Evolutionary conservation across 2,888 invertebrate species (phyloP).

Genomic region (Bellardia pandia): DNA sequence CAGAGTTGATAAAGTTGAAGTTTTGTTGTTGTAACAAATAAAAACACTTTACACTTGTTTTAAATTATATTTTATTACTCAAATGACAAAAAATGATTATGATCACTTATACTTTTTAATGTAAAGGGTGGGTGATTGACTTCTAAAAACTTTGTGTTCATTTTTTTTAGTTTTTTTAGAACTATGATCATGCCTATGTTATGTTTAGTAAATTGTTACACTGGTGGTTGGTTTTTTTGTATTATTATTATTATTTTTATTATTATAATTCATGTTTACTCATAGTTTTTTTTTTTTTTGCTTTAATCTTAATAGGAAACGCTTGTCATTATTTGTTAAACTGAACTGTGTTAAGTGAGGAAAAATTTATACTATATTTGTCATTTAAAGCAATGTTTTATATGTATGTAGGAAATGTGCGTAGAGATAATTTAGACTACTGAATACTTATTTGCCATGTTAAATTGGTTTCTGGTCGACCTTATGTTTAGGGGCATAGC

Average conservation of each 20-base stretch:
- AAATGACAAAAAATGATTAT: slow-evolving; percentile 45
- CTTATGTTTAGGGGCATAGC: too few species aligned
- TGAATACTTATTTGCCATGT: too few species aligned
- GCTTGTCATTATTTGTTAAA: slow-evolving; percentile 46
- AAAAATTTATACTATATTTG: neutral
- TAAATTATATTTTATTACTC: slow-evolving; percentile 54
- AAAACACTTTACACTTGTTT: slow-evolving; percentile 39
- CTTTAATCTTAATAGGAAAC: slow-evolving; percentile 32
- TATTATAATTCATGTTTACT: neutral
- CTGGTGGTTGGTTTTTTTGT: slow-evolving; percentile 25
- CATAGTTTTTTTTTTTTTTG: neutral
- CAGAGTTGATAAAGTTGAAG: slow-evolving; percentile 59
- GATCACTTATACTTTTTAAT: neutral
- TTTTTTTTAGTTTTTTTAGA: slow-evolving; percentile 19
- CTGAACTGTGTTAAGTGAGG: neutral
- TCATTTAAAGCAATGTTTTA: neutral
- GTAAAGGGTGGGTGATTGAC: slow-evolving; percentile 49
- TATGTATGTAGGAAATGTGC: neutral
- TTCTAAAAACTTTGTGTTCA: slow-evolving; percentile 14
- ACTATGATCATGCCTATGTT: slow-evolving; percentile 33
- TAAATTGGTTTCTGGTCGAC: too few species aligned
- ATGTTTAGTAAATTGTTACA: slow-evolving; percentile 8
- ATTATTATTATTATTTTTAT: slow-evolving; percentile 16
- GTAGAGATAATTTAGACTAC: neutral
- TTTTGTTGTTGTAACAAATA: slow-evolving; percentile 10